Percentiles rank a stretch among this genome's conserved stretches.
Evolutionary conservation across 92 coral and sea anemone genomes (phyloP).

Genomic region (Umimayanthus kanabou): DNA sequence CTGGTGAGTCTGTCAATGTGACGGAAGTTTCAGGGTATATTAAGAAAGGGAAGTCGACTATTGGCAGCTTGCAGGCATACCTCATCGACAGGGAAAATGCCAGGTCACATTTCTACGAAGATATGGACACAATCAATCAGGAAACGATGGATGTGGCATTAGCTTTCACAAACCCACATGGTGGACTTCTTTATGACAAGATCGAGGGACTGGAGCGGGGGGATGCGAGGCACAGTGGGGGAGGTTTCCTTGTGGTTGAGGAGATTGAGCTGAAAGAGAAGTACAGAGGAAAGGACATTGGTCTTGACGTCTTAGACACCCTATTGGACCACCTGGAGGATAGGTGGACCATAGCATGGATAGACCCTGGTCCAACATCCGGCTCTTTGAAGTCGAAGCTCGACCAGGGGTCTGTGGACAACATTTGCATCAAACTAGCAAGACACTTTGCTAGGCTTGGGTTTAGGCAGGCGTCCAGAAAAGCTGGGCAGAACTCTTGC

Average conservation of each 20-base stretch:
- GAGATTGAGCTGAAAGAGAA: neutral
- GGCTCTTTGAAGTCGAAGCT: neutral
- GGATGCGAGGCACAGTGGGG: neutral
- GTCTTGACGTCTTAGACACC: neutral
- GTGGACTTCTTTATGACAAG: neutral
- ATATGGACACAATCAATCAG: neutral
- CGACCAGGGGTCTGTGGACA: neutral
- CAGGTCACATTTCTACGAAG: neutral
- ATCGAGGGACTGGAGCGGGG: neutral
- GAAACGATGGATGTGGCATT: neutral
- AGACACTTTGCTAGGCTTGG: conserved; percentile 8
- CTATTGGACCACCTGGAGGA: neutral
- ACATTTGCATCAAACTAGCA: neutral
- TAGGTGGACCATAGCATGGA: neutral
- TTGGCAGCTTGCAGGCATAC: neutral
- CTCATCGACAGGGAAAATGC: neutral
- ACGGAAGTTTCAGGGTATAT: too few species aligned
- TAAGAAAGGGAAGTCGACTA: too few species aligned
- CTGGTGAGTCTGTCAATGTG: too few species aligned
- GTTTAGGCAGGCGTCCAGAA: neutral
- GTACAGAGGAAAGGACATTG: neutral
- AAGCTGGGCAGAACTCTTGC: neutral
- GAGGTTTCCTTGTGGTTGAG: neutral
- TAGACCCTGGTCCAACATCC: neutral
- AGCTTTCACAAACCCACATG: neutral